A percentile compares a stretch with the other conserved stretches of the same genome.
These are phyloP conservation scores for Pachyseris speciosa DNA, from an alignment of 64 coral and sea anemone genomes.

Conservation along the genomic window DNA sequence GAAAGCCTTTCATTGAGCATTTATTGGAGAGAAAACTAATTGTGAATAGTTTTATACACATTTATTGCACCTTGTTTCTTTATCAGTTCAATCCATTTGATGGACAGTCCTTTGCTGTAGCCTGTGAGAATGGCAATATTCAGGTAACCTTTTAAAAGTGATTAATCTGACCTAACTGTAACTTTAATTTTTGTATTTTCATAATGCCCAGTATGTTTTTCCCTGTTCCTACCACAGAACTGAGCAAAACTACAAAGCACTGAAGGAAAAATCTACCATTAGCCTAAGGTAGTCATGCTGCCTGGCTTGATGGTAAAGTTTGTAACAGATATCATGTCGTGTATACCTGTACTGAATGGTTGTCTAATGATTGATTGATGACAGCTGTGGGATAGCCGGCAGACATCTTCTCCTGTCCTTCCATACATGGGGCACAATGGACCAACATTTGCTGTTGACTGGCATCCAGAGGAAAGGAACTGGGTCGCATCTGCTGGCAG, in stretches of 20 bases:
- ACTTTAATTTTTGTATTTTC: neutral
- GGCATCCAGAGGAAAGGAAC: conserved; percentile 93
- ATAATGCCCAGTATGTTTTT: too few species aligned
- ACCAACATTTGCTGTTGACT: conserved; percentile 89
- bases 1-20: too few species aligned
- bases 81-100: conserved; percentile 83
- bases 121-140: conserved; percentile 76
- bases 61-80: neutral
- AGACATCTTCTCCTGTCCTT: conserved; percentile 27
- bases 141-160: conserved; percentile 70
- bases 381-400: conserved; percentile 93
- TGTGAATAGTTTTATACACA: too few species aligned
- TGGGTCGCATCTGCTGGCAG: conserved; percentile 95
- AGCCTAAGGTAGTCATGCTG: too few species aligned
- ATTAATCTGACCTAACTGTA: too few species aligned
- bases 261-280: too few species aligned
- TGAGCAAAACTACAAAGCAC: too few species aligned
- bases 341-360: too few species aligned
- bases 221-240: too few species aligned
- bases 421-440: conserved; percentile 94
- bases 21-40: too few species aligned
- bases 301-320: too few species aligned
- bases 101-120: conserved; percentile 64
- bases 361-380: neutral
- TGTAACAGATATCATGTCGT: too few species aligned